Conservation (phyloP, 2,113 vertebrate genomes). For the Aplodontia rufa region DNA sequence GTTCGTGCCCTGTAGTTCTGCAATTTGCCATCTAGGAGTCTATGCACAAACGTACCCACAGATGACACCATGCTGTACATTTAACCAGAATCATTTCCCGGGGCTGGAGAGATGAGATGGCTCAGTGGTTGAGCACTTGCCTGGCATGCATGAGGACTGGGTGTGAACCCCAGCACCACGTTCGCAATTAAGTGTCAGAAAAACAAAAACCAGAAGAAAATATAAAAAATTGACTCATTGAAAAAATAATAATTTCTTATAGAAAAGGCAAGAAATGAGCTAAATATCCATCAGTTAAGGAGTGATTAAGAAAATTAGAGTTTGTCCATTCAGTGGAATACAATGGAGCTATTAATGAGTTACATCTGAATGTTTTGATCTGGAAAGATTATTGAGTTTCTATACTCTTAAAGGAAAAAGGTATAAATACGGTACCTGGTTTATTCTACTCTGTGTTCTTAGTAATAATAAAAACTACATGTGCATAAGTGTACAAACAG, state of each 20-base stretch:
- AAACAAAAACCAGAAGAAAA: too few relatives aligned
- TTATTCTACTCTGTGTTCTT: slow-evolving; percentile 11
- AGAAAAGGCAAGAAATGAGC: not conserved
- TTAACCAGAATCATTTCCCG: not conserved
- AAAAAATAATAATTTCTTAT: too few relatives aligned
- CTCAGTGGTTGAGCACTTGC: too few relatives aligned
- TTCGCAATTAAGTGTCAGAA: too few relatives aligned
- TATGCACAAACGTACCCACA: not conserved
- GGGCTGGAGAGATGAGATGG: too few relatives aligned
- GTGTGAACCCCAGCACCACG: too few relatives aligned
- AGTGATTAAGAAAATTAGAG: not conserved
- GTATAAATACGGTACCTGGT: not conserved
- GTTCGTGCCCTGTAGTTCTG: not conserved
- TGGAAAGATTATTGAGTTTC: not conserved
- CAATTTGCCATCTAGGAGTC: not conserved
- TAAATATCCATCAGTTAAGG: not conserved
- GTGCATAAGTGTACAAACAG: not conserved
- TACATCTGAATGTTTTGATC: not conserved
- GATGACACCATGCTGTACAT: not conserved
- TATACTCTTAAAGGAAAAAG: not conserved
- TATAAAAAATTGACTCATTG: too few relatives aligned
- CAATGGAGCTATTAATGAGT: not conserved
- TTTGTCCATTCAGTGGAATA: not conserved
- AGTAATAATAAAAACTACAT: not conserved
- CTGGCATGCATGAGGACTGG: too few relatives aligned